Evolutionary conservation across 1,140 invertebrate genomes (phyloP).

Genomic region (Periplaneta americana): DNA sequence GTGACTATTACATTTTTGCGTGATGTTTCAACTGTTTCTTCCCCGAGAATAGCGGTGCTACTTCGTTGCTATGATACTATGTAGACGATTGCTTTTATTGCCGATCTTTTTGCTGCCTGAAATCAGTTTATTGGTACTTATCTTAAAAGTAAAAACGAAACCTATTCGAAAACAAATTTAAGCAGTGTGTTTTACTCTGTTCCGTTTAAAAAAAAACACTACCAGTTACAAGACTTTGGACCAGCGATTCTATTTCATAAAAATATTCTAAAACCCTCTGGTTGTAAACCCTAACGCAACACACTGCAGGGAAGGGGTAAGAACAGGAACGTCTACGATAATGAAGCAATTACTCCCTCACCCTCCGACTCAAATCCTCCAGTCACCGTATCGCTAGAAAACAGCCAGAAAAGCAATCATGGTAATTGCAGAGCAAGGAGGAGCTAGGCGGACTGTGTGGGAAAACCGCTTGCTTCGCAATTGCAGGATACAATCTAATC

Average conservation of each 20-base stretch:
- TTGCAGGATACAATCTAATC: neutral
- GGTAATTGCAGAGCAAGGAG: conserved; percentile 2
- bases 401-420: conserved; percentile 9
- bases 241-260: neutral
- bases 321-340: neutral
- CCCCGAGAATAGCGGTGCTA: too few species aligned
- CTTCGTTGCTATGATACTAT: too few species aligned
- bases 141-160: too few species aligned
- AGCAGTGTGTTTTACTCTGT: too few species aligned
- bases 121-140: too few species aligned
- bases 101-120: too few species aligned
- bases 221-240: too few species aligned
- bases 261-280: neutral
- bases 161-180: too few species aligned
- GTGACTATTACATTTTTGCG: too few species aligned
- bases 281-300: neutral
- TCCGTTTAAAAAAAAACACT: too few species aligned
- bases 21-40: too few species aligned
- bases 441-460: neutral
- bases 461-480: neutral
- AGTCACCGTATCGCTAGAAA: conserved; percentile 1
- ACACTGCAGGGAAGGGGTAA: neutral
- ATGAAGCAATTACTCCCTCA: conserved; percentile 10
- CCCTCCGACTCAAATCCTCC: neutral
- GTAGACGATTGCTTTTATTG: too few species aligned